These are phyloP conservation scores for Brachionus rubens DNA, from an alignment of 1,140 invertebrate species.

Conservation along the genomic window DNA sequence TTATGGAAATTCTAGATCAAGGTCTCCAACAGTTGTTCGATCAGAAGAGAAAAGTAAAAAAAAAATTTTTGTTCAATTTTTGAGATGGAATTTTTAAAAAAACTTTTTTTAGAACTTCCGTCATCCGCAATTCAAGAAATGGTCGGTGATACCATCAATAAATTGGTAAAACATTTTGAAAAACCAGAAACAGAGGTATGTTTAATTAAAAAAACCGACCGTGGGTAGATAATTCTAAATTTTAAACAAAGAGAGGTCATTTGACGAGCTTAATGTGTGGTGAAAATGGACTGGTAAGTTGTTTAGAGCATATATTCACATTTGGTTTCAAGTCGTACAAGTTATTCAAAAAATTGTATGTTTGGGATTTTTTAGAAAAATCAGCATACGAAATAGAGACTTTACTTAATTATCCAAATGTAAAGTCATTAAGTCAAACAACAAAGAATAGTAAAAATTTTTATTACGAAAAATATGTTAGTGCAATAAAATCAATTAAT, in stretches of 20 bases:
- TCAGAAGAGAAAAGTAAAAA: conserved; percentile 21
- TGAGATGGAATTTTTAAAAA: background rate
- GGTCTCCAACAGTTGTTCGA: conserved; percentile 48
- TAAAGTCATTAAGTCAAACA: conserved; percentile 49
- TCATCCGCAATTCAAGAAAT: conserved; percentile 62
- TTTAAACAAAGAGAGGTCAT: conserved; percentile 64
- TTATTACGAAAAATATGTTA: conserved; percentile 60
- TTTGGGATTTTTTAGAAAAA: conserved; percentile 93
- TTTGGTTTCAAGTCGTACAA: conserved; percentile 75
- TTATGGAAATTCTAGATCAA: background rate
- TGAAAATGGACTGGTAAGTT: conserved; percentile 84
- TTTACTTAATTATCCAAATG: conserved; percentile 56
- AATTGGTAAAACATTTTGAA: conserved; percentile 92
- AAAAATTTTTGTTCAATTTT: background rate
- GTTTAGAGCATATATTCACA: conserved; percentile 87
- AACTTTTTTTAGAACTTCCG: conserved; percentile 10
- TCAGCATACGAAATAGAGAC: conserved; percentile 78
- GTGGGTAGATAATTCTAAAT: background rate
- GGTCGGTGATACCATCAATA: conserved; percentile 82
- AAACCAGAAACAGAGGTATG: conserved; percentile 68
- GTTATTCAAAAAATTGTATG: conserved; percentile 88
- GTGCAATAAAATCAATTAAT: conserved; percentile 69
- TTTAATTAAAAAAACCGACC: background rate
- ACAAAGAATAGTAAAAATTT: conserved; percentile 52
- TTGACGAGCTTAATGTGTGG: conserved; percentile 88